Evolutionary conservation across 2,888 invertebrate species (phyloP).

Genomic region (Lochmaea capreae): DNA sequence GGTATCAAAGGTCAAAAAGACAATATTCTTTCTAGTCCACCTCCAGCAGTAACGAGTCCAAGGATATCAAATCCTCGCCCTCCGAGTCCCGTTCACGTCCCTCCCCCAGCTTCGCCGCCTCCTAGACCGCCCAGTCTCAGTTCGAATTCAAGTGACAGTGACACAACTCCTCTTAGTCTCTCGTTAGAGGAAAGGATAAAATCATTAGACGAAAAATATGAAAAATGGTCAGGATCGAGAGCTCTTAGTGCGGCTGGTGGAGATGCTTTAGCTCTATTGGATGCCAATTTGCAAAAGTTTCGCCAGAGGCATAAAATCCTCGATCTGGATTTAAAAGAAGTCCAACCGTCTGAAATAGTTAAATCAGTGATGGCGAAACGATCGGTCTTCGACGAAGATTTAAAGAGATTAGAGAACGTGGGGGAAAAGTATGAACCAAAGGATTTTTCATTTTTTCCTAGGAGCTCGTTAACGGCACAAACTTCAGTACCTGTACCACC

Average conservation of each 20-base stretch:
- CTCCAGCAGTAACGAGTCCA: slow-evolving; percentile 67
- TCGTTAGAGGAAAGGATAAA: slow-evolving; percentile 92
- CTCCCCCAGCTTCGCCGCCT: slow-evolving; percentile 73
- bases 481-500: slow-evolving; percentile 49
- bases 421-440: slow-evolving; percentile 83
- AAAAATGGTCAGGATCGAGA: slow-evolving; percentile 84
- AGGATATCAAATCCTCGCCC: slow-evolving; percentile 63
- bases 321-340: slow-evolving; percentile 73
- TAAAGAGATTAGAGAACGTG: slow-evolving; percentile 89
- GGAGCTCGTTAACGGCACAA: slow-evolving; percentile 43
- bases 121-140: slow-evolving; percentile 81
- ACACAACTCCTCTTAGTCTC: slow-evolving; percentile 72
- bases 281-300: slow-evolving; percentile 69
- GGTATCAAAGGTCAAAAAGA: slow-evolving; percentile 65
- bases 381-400: slow-evolving; percentile 96
- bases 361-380: slow-evolving; percentile 91
- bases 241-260: slow-evolving; percentile 70
- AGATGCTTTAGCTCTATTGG: slow-evolving; percentile 68
- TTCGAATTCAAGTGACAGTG: slow-evolving; percentile 70
- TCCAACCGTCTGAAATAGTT: slow-evolving; percentile 94
- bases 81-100: slow-evolving; percentile 60
- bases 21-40: slow-evolving; percentile 59
- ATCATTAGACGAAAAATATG: slow-evolving; percentile 92
- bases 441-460: slow-evolving; percentile 66
- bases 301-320: slow-evolving; percentile 79